Evolutionary conservation across 2,888 invertebrate genomes (phyloP).

Genomic region (Sthenelais limicola): DNA sequence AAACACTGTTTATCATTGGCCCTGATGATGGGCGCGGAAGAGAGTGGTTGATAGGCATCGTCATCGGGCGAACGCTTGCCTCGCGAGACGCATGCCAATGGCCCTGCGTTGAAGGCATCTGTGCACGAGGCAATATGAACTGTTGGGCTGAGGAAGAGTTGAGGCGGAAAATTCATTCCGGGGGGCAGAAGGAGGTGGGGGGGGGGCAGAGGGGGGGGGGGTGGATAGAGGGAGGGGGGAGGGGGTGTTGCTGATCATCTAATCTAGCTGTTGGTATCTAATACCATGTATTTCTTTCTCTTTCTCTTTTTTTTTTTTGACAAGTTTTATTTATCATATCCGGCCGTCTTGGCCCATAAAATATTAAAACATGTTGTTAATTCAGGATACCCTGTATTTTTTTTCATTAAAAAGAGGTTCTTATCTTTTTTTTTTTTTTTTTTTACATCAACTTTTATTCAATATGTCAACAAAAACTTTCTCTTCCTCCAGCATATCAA

Average conservation of each 20-base stretch:
- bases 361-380: no score
- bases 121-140: conserved; percentile 12
- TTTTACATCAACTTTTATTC: no score
- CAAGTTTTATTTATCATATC: no score
- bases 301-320: no score
- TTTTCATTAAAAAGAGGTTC: no score
- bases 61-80: not conserved
- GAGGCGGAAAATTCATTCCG: not conserved
- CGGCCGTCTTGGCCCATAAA: no score
- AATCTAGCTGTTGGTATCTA: no score
- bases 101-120: not conserved
- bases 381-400: no score
- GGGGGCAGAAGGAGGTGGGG: not conserved
- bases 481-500: no score
- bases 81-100: conserved; percentile 5
- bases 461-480: no score
- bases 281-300: no score
- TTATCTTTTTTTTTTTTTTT: no score
- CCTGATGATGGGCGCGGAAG: conserved; percentile 1
- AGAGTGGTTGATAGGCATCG: not conserved
- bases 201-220: not conserved
- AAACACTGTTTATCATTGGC: conserved; percentile 26
- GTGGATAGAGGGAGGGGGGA: not conserved
- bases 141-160: not conserved
- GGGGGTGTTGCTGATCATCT: not conserved